Conservation (phyloP, 2,888 invertebrate genomes). For the Idaea straminata region DNA sequence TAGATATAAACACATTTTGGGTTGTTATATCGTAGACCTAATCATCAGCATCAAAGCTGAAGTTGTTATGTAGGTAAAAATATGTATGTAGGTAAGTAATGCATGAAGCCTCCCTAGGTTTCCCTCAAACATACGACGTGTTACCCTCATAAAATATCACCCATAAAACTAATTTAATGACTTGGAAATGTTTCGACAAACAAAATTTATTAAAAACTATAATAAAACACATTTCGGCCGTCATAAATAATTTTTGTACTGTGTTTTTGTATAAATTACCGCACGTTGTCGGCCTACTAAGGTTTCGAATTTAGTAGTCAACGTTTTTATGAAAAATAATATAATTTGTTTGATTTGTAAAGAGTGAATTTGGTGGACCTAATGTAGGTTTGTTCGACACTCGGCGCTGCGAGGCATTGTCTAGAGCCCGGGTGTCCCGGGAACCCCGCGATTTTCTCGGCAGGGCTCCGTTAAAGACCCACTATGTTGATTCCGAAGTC, state of each 20-base stretch:
- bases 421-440: constrained; percentile 68
- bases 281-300: constrained; percentile 33
- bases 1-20: too few species aligned
- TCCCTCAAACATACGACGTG: neutral
- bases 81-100: too few species aligned
- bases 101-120: neutral
- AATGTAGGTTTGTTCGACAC: constrained; percentile 51
- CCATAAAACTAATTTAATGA: neutral
- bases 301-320: constrained; percentile 47
- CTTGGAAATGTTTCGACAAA: constrained; percentile 1
- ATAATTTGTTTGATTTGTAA: constrained; percentile 79
- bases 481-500: constrained; percentile 66
- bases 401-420: constrained; percentile 58
- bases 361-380: constrained; percentile 64
- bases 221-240: constrained; percentile 16
- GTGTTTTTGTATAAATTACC: constrained; percentile 21
- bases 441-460: constrained; percentile 72
- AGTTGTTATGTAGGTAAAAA: too few species aligned
- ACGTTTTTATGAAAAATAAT: constrained; percentile 73
- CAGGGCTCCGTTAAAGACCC: constrained; percentile 74
- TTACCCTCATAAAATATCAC: neutral
- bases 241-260: neutral
- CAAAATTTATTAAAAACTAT: constrained; percentile 2
- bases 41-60: too few species aligned
- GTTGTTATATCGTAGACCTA: too few species aligned